phyloP scores from a whole-genome alignment of 2,888 invertebrate genomes.

The Ecliptopera silaceata region DNA sequence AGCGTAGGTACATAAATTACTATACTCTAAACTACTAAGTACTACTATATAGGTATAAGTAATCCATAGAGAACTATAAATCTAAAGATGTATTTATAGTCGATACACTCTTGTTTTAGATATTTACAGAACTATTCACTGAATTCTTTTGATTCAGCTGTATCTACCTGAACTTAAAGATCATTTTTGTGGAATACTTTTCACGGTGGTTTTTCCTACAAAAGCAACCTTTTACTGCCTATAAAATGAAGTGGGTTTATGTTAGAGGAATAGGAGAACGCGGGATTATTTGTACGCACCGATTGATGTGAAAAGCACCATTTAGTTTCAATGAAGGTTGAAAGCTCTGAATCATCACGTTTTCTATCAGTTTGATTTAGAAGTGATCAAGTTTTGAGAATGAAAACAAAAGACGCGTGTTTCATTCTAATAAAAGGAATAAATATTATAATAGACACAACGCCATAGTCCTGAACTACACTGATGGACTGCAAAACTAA shows the following conservation, averaged over 20 bases:
- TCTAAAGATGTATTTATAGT: too few relatives aligned
- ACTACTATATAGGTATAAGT: too few relatives aligned
- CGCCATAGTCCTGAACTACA: too few relatives aligned
- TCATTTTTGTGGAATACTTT: conserved; percentile 5
- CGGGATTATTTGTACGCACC: conserved; percentile 27
- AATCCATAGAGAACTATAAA: too few relatives aligned
- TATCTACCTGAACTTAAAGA: not conserved
- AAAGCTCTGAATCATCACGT: conserved; percentile 24
- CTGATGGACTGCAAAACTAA: too few relatives aligned
- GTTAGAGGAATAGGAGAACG: conserved; percentile 26
- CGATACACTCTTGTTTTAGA: not conserved
- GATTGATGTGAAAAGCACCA: conserved; percentile 24
- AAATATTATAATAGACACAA: too few relatives aligned
- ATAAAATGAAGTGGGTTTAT: conserved; percentile 36
- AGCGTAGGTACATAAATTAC: too few relatives aligned
- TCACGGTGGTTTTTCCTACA: conserved; percentile 11
- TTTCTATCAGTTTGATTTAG: conserved; percentile 19
- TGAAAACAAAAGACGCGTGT: too few relatives aligned
- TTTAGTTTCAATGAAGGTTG: conserved; percentile 22
- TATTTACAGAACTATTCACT: not conserved
- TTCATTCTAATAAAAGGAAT: too few relatives aligned
- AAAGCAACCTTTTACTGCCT: conserved; percentile 31
- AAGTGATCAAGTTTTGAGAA: conserved; percentile 1
- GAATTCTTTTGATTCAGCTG: not conserved
- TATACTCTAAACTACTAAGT: too few relatives aligned